phyloP scores from a whole-genome alignment of 2,113 vertebrate species.

The Ardeotis arabs region DNA sequence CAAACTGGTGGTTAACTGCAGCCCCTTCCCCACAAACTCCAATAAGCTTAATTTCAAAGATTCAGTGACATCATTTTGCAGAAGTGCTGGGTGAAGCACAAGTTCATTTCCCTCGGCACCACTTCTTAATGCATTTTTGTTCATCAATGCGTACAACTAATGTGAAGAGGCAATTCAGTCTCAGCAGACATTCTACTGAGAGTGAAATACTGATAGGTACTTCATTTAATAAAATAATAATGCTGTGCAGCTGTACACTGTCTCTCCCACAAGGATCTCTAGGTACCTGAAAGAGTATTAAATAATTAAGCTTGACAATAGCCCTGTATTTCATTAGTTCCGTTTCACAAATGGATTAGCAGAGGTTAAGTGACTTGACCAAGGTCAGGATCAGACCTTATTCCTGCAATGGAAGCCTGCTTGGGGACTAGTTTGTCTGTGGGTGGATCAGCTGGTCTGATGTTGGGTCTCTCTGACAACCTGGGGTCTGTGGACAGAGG shows the following conservation, averaged over 20 bases:
- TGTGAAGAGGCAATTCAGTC: constrained; percentile 64
- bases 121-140: constrained; percentile 65
- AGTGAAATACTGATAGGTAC: constrained; percentile 68
- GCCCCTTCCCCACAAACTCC: constrained; percentile 1
- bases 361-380: constrained; percentile 67
- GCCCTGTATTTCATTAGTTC: constrained; percentile 64
- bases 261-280: constrained; percentile 53
- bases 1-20: not conserved
- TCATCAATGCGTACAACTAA: constrained; percentile 61
- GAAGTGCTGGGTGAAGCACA: constrained; percentile 55
- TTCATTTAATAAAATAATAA: constrained; percentile 71
- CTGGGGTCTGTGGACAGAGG: not conserved
- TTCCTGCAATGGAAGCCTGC: constrained; percentile 2
- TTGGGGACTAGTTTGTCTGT: not conserved
- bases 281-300: constrained; percentile 65
- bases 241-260: constrained; percentile 61
- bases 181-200: constrained; percentile 54
- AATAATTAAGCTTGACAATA: constrained; percentile 70
- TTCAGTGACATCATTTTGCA: constrained; percentile 38
- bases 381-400: constrained; percentile 42
- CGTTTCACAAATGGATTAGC: constrained; percentile 59
- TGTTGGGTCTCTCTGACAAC: not conserved
- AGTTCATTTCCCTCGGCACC: constrained; percentile 39
- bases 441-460: constrained; percentile 8
- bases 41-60: not conserved